Evolutionary conservation across 2,888 invertebrate species (phyloP), one percentile per base, ranked within the genome.

Genomic region (Papilio demoleus): DNA sequence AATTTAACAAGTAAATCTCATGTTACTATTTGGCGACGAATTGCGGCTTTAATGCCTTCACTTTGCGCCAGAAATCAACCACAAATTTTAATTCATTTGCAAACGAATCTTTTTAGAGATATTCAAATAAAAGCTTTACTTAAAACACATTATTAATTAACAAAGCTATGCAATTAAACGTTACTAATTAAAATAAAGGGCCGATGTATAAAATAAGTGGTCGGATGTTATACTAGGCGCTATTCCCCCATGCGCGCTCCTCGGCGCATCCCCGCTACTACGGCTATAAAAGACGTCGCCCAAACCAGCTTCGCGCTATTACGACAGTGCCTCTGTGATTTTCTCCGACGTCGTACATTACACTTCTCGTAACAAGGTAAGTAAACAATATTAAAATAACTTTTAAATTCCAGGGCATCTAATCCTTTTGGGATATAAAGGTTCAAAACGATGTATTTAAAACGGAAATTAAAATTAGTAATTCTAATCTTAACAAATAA

Each of bases 281-380:
- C 81, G 77, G 80, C 86, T 92, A 92, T 92, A 92, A 85, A 92
- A 92, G 87, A 82, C 86, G 76, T 82, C 82, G 86, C 77, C 84
- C 81, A 86, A 89, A 87, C 89, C 86, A 81, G 90, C 89, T 86
- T 87, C 91, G 91, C 89, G 91, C 90, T 92, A 92, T 92, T 91
- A 92, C 92, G 86, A 89, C 88, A 89, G 92, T 92, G 91, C 75
- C 86, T 87, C 87, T 90, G 92, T 92, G 89, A 87, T 90, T 90
- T 90, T 90, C 88, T 88, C 88, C 86, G 86, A 86, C 87, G 88
- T 75, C 81, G 82, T 85, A 86, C 85, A 84, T 87, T 87, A 84
- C 77, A 75, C 81, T 78, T 84, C 81, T 80, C 83, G 79, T 70
- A 75, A 81, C 81, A 90, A 90, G 92, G 92, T 92, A 87, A 92